These are phyloP conservation scores for Acleris sparsana DNA, from an alignment of 2,888 invertebrate species.

Conservation along the genomic window DNA sequence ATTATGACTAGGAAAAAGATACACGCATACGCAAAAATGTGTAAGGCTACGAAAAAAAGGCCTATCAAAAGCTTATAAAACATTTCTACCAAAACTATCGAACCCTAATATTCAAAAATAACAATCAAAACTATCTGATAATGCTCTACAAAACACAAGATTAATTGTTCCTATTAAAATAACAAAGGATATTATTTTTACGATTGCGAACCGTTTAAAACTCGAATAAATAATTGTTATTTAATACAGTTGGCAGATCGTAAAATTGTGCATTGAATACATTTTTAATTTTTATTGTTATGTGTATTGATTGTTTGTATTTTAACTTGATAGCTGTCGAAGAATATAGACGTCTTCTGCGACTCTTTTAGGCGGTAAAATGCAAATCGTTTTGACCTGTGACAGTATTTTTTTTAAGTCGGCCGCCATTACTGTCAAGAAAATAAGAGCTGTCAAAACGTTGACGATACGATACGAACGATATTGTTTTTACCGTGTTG, in stretches of 20 bases:
- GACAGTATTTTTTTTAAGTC: no score
- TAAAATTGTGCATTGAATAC: slow-evolving; percentile 80
- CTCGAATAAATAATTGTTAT: slow-evolving; percentile 64
- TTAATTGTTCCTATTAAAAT: slow-evolving; percentile 71
- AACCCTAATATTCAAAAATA: slow-evolving; percentile 37
- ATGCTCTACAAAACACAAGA: slow-evolving; percentile 61
- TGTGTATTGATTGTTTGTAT: slow-evolving; percentile 44
- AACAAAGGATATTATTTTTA: slow-evolving; percentile 54
- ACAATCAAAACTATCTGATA: slow-evolving; percentile 47
- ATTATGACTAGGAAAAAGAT: no score
- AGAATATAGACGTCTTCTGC: no score
- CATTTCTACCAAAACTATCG: slow-evolving; percentile 1
- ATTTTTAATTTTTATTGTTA: slow-evolving; percentile 60
- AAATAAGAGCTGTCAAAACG: no score
- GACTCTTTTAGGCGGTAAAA: no score
- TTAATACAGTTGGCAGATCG: slow-evolving; percentile 73
- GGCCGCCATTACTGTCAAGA: no score
- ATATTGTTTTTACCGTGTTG: no score
- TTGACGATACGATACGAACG: no score
- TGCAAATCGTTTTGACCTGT: no score
- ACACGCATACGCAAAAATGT: no score
- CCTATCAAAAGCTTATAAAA: neutral
- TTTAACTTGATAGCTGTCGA: slow-evolving; percentile 42
- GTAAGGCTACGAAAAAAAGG: no score
- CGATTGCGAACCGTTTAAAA: slow-evolving; percentile 39